Evolutionary conservation across 2,888 invertebrate genomes (phyloP).

Genomic region (Hypolimnas misippus): DNA sequence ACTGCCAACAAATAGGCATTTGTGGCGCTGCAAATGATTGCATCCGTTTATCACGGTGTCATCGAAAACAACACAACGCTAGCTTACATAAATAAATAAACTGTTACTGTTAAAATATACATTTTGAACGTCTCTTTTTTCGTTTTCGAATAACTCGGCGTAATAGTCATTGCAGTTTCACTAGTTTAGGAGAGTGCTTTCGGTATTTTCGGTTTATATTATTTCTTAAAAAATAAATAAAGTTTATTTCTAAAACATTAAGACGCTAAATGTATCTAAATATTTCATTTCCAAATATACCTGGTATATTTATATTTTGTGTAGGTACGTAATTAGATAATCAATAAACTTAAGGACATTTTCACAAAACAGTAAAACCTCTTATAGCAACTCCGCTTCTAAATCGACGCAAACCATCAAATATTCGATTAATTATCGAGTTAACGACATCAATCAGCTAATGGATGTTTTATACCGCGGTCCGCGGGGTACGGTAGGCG

Average conservation of each 20-base stretch:
- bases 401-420: slow-evolving; percentile 30
- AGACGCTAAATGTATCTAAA: background rate
- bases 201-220: too few species aligned
- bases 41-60: background rate
- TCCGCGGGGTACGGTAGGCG: slow-evolving; percentile 15
- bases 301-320: background rate
- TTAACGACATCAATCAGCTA: slow-evolving; percentile 43
- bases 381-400: slow-evolving; percentile 5
- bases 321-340: background rate
- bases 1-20: slow-evolving; percentile 10
- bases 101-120: too few species aligned
- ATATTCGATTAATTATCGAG: slow-evolving; percentile 39
- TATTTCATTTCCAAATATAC: background rate
- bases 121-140: too few species aligned
- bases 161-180: too few species aligned
- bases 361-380: background rate
- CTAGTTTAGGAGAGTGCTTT: too few species aligned
- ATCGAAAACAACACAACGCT: background rate
- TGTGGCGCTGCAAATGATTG: slow-evolving; percentile 7
- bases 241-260: too few species aligned
- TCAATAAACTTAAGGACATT: background rate
- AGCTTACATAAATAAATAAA: too few species aligned
- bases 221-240: too few species aligned
- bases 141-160: too few species aligned
- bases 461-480: slow-evolving; percentile 40